Evolutionary conservation across 2,888 invertebrate genomes (phyloP), one percentile per base, ranked within the genome.

Genomic region (Odontocolon sp.): DNA sequence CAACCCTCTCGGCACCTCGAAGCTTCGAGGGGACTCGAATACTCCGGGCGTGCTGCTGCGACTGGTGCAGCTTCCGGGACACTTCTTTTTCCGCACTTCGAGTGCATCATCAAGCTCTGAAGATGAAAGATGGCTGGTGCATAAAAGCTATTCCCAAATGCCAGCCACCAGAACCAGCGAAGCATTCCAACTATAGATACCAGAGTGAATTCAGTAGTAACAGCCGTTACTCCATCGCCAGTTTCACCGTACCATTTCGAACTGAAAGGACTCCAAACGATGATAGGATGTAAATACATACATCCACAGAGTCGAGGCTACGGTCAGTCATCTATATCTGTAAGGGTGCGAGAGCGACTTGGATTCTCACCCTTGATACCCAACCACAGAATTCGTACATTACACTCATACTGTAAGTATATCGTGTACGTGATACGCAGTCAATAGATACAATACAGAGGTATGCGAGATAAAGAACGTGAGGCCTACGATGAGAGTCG

Each of bases 131-230:
- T 84, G 82, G 82, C 81, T 80, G 77, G 73, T 72, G 84, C 83
- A 87, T 88, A 86, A 88, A 88, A 87, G 87, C 87, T 86, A 88
- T 88, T 88, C 88, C 86, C 86, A 86, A 87, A 88, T 86, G 86
- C 83, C 85, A 83, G 82, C 83, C 82, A 81, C 79, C 78, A 80
- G 67, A 57, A 23, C 11, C 61, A 42, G 21, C 8, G 38, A 11
- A 16, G 28, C 52, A 45, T 45, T 4, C 47, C 47, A 9, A 6
- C 31, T 70, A 42, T 42, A 28, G 57, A 40, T 61, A 31, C 61
- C 8, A 38, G 28, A 45, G 31, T 16, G 11, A 21, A 21, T 6
- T 38, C 16, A 38, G 47, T n/a, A 33, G 45, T 47, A 23, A 57
- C 47, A 47, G 42, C 47, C 47, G 36, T 33, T 57, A 61, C 54